Base-by-base conservation (phyloP, 2,888 invertebrate genomes). In the Dasypogon diadema region DNA sequence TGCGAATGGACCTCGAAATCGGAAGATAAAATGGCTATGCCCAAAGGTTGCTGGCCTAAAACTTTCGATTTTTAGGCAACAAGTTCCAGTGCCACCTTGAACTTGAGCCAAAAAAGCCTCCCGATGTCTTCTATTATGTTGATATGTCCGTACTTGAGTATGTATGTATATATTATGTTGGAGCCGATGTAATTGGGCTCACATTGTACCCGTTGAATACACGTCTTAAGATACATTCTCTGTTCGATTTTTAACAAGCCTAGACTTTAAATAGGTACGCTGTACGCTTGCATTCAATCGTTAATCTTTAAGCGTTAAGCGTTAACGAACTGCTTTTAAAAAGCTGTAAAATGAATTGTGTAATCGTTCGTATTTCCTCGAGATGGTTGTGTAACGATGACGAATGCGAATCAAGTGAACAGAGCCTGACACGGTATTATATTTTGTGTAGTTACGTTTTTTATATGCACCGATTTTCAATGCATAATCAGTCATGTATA, bases 61-160 rank as follows among this genome's bases (percentile, higher is more conserved):
- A 42, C 42, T 42, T 14, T 63, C 21, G 46, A 46, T 46, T 65
- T 42, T 6, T 22, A 48, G n/a, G 56, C 56, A 56, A 46, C 46
- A 26, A 65, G 16, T 16, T 16, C n/a, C 16, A 10, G 2, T 14
- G 8, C n/a, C 48, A 37, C 65, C 65, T 65, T 65, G 65, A 65
- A 65, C 65, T 65, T 65, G 46, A 46, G 65, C 22, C 37, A 37
- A 42, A 63, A 63, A 63, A 42, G 12, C 12, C 42, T 42, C 2
- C n/a, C n/a, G 42, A 42, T 42, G 42, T 42, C 12, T 30, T 42
- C n/a, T 12, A 42, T 42, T 2, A 12, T 42, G 2, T n/a, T 6
- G 3, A 6, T 12, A 42, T 42, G 42, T 12, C n/a, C 42, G n/a
- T 6, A 2, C n/a, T 12, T 12, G 42, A 3, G 42, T 42, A 42